A percentile compares a stretch with the other conserved stretches of the same genome.
Evolutionary conservation across 2,888 invertebrate species (phyloP).

Genomic region (Drosophila nr. perissopoda): DNA sequence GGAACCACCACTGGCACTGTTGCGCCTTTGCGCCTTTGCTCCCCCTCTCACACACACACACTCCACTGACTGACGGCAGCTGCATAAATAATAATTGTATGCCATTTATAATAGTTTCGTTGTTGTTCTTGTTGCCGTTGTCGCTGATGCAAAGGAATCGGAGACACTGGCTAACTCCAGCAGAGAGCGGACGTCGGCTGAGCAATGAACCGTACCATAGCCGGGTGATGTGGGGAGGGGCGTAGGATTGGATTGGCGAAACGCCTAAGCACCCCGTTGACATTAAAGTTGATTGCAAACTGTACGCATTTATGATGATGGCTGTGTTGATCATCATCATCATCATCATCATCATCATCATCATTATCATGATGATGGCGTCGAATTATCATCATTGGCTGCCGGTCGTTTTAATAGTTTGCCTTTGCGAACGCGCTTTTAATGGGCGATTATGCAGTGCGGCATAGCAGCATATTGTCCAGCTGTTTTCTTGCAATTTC

Average conservation of each 20-base stretch:
- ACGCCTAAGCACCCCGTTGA: slow-evolving; percentile 61
- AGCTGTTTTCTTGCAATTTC: slow-evolving; percentile 36
- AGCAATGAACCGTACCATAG: slow-evolving; percentile 57
- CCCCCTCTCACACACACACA: not conserved
- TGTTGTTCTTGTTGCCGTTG: slow-evolving; percentile 33
- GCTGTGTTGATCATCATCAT: slow-evolving; percentile 30
- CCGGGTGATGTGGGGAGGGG: not conserved
- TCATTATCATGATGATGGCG: slow-evolving; percentile 39
- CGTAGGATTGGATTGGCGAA: slow-evolving; percentile 27
- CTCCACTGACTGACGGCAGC: slow-evolving; percentile 54
- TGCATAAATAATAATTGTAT: slow-evolving; percentile 74
- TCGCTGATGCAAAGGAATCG: slow-evolving; percentile 51
- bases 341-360: slow-evolving; percentile 22
- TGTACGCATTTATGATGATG: slow-evolving; percentile 73
- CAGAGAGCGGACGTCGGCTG: slow-evolving; percentile 20
- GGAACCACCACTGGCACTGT: slow-evolving; percentile 14
- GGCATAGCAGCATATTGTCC: not conserved
- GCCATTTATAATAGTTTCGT: slow-evolving; percentile 68
- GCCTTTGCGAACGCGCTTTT: slow-evolving; percentile 68
- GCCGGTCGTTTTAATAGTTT: slow-evolving; percentile 73
- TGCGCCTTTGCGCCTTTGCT: not conserved
- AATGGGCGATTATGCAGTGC: slow-evolving; percentile 53
- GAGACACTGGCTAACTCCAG: slow-evolving; percentile 33
- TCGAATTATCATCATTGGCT: slow-evolving; percentile 57
- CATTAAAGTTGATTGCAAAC: slow-evolving; percentile 79